Evolutionary conservation across 2,113 vertebrate species (phyloP), one percentile per base, ranked within the genome.

Genomic region (Sisor rabdophorus): DNA sequence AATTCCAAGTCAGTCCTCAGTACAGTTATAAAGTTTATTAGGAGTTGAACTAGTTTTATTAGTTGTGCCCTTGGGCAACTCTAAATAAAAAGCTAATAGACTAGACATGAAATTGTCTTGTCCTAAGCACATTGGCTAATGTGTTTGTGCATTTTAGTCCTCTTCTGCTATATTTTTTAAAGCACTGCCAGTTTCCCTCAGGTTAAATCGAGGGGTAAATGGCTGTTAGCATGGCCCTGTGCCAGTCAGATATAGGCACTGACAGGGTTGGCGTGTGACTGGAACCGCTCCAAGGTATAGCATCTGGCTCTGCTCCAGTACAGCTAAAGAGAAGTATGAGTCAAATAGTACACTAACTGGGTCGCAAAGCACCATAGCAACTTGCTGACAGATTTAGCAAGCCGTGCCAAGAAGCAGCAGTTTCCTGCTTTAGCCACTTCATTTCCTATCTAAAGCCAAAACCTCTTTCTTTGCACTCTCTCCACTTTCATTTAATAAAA

Each of bases 301-400:
- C 81, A 75, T 84, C 84, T 91, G 90, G 91, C 89, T 24, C 52
- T 36, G 26, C 19, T 89, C 90, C 91, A 92, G 86, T 83, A 80
- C 84, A 89, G 86, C 86, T 89, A 85, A 79, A 75, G 79, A 88
- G 85, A 61, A 86, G 75, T 74, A 61, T 36, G 71, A 89, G 87
- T 89, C 86, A 89, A 89, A 86, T 87, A 83, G 75, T 86, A 80
- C 79, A 76, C 54, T 79, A 89, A 89, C 80, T 83, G 83, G 84
- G 86, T 87, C 85, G 82, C 48, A 75, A 79, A 78, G 80, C 79
- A 64, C 79, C 75, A 71, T 55, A 11, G 56, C 4, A 58, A 40
- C 77, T 10, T 70, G 84, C 82, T 91, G 86, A 90, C 83, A 89
- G 88, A 91, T 89, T 88, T 88, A 90, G 88, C 79, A 85, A 88